Evolutionary conservation across 2,797 vertebrate species (phyloP).

Genomic region (Pempheris klunzingeri): DNA sequence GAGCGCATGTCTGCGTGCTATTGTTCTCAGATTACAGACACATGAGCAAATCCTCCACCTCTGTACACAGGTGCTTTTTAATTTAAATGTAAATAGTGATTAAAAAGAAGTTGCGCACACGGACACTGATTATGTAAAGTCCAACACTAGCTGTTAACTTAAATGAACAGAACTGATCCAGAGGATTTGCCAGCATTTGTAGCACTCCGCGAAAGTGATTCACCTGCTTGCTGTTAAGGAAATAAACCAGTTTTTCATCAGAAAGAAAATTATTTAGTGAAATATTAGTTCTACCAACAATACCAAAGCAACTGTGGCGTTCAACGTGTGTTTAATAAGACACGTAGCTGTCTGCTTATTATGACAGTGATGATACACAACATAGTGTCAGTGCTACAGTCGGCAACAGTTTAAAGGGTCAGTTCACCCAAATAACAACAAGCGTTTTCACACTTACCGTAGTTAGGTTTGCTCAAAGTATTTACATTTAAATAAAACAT

Average conservation of each 20-base stretch:
- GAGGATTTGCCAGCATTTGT: background rate
- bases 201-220: too few relatives aligned
- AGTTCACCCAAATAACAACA: background rate
- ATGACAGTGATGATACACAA: too few relatives aligned
- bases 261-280: too few relatives aligned
- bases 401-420: background rate
- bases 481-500: too few relatives aligned
- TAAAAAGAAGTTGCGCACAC: background rate
- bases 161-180: background rate
- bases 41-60: slow-evolving; percentile 45
- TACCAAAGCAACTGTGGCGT: too few relatives aligned
- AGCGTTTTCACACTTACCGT: too few relatives aligned
- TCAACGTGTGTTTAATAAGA: too few relatives aligned
- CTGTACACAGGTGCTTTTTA: slow-evolving; percentile 31
- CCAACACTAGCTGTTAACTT: background rate
- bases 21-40: slow-evolving; percentile 70
- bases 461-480: too few relatives aligned
- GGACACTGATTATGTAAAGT: background rate
- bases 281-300: too few relatives aligned
- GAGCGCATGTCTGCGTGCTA: slow-evolving; percentile 40
- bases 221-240: too few relatives aligned
- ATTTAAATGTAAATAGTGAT: slow-evolving; percentile 42
- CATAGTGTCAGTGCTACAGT: background rate
- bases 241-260: too few relatives aligned
- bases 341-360: too few relatives aligned